phyloP scores from a whole-genome alignment of 2,113 vertebrate species.

The Salvelinus fontinalis region DNA sequence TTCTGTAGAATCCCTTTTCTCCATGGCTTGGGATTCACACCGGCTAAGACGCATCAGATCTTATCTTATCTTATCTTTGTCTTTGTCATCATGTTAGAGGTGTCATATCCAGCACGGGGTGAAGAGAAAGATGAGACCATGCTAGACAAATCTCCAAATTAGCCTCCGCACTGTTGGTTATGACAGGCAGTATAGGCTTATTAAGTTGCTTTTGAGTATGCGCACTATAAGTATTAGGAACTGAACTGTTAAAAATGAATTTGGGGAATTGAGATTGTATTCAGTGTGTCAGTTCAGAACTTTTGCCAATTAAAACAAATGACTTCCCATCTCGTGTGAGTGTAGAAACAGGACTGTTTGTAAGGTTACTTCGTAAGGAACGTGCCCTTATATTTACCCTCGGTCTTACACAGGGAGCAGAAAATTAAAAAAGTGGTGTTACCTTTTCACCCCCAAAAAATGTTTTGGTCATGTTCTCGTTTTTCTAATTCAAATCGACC shows the following conservation, averaged over 20 bases:
- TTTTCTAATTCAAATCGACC: slow-evolving; percentile 55
- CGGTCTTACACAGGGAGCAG: slow-evolving; percentile 10
- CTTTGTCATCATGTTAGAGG: no score
- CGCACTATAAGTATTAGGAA: neutral
- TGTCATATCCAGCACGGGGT: no score
- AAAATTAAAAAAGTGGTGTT: slow-evolving; percentile 16
- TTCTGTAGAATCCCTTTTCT: no score
- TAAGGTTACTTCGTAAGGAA: slow-evolving; percentile 25
- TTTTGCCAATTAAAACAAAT: neutral
- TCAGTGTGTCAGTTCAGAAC: slow-evolving; percentile 11
- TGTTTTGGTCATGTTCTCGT: slow-evolving; percentile 38
- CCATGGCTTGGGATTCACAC: no score
- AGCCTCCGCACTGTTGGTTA: no score
- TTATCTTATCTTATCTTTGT: no score
- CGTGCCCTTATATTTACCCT: slow-evolving; percentile 20
- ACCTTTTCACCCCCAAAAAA: neutral
- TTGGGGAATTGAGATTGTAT: neutral
- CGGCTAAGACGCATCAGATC: no score
- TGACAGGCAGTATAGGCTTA: no score
- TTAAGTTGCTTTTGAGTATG: no score
- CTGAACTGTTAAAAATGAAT: neutral
- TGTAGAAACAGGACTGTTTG: neutral
- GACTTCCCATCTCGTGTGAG: neutral
- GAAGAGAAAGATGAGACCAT: neutral
- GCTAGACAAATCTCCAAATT: neutral